These are phyloP conservation scores for Potamilus streckersoni DNA, from an alignment of 1,140 invertebrate species.

Conservation along the genomic window DNA sequence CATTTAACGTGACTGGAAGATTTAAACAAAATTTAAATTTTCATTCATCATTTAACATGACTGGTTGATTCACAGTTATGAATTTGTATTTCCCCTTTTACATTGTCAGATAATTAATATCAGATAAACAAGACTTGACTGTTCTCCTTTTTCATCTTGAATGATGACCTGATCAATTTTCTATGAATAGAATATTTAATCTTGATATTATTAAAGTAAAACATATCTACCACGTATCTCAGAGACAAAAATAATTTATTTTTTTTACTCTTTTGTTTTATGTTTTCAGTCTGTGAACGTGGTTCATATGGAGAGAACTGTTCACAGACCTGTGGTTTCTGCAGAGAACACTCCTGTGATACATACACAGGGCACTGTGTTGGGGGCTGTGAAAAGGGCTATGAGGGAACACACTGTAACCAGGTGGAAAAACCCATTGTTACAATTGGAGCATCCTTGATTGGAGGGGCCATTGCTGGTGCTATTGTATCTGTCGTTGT, in stretches of 20 bases:
- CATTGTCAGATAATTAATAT: too few species aligned
- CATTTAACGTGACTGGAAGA: too few species aligned
- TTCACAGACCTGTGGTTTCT: slow-evolving; percentile 20
- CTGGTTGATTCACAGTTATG: too few species aligned
- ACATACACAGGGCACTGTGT: slow-evolving; percentile 28
- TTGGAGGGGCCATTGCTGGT: slow-evolving; percentile 17
- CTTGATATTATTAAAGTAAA: too few species aligned
- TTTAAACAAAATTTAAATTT: too few species aligned
- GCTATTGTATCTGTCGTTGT: slow-evolving; percentile 13
- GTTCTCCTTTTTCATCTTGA: too few species aligned
- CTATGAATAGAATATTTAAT: too few species aligned
- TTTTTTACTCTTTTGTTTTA: not conserved
- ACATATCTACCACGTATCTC: too few species aligned
- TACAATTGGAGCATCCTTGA: not conserved
- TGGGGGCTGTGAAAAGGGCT: slow-evolving; percentile 25
- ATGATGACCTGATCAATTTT: too few species aligned
- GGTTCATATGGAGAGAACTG: slow-evolving; percentile 30
- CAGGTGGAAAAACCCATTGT: slow-evolving; percentile 5
- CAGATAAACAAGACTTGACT: too few species aligned
- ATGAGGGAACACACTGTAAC: slow-evolving; percentile 12
- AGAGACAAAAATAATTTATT: not conserved
- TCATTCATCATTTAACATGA: too few species aligned
- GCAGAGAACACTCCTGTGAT: slow-evolving; percentile 22
- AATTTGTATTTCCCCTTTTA: too few species aligned
- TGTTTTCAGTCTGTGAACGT: slow-evolving; percentile 27